Evolutionary conservation across 2,797 vertebrate genomes (phyloP).

Genomic region (Enteromius fasciolatus): DNA sequence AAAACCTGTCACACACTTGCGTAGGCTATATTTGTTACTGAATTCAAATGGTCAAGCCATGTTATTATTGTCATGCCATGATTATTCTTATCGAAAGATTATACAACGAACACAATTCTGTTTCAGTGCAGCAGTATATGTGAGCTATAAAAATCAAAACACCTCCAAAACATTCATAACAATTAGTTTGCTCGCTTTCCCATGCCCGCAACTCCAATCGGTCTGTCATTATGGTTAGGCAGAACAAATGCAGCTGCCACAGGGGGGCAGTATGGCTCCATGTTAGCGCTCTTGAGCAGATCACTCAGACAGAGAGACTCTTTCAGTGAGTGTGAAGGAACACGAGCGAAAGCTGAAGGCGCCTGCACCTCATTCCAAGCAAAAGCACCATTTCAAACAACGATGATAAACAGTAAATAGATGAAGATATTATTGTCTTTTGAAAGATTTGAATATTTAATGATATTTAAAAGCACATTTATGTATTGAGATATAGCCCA

Average conservation of each 20-base stretch:
- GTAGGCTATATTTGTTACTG: not conserved
- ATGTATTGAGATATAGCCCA: not conserved
- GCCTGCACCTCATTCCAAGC: not conserved
- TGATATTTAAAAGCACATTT: not conserved
- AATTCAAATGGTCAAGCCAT: not conserved
- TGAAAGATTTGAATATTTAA: not conserved
- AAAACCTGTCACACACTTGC: not conserved
- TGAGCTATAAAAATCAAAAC: not conserved
- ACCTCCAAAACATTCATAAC: not conserved
- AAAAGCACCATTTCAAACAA: not conserved
- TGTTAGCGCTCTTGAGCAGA: not conserved
- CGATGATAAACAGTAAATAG: not conserved
- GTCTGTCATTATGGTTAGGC: not conserved
- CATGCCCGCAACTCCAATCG: not conserved
- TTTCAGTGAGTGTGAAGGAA: constrained; percentile 16
- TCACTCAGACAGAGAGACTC: not conserved
- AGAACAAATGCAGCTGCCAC: not conserved
- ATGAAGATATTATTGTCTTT: not conserved
- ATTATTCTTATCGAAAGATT: not conserved
- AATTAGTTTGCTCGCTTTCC: not conserved
- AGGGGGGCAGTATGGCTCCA: constrained; percentile 30
- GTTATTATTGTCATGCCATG: not conserved
- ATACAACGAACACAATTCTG: not conserved
- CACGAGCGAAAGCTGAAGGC: not conserved
- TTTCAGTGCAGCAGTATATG: not conserved